Conservation (phyloP, 2,113 vertebrate species). For the Dasypus novemcinctus region DNA sequence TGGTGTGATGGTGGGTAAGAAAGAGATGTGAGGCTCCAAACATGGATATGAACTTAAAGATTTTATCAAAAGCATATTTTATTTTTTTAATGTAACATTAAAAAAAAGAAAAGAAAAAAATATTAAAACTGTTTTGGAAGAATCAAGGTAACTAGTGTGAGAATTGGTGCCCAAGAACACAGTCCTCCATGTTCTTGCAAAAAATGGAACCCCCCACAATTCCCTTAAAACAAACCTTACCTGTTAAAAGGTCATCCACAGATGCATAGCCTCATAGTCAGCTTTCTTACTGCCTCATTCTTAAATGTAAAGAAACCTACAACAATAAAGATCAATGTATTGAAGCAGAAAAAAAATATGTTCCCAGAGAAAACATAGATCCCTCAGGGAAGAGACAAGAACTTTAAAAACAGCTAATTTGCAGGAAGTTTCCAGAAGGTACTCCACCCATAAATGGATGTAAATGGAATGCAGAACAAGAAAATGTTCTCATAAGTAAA, state of each 20-base stretch:
- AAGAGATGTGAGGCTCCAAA: background rate
- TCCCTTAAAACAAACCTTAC: background rate
- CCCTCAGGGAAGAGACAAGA: background rate
- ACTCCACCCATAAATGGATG: too few relatives aligned
- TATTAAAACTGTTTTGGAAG: background rate
- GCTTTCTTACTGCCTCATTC: background rate
- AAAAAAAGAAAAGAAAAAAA: too few relatives aligned
- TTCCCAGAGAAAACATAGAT: background rate
- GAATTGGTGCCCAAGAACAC: background rate
- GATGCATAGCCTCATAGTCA: background rate
- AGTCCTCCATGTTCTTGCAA: background rate
- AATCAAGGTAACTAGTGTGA: background rate
- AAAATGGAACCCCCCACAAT: background rate
- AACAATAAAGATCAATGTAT: background rate
- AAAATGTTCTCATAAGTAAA: constrained; percentile 6
- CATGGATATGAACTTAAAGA: too few relatives aligned
- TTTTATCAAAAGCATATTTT: too few relatives aligned
- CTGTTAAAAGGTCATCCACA: background rate
- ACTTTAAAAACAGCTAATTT: background rate
- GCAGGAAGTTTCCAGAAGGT: background rate
- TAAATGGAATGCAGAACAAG: background rate
- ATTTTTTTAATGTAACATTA: too few relatives aligned
- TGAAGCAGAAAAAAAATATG: background rate
- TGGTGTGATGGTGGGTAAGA: background rate
- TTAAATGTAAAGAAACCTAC: background rate